Evolutionary conservation across 1,140 invertebrate genomes (phyloP), one percentile per base, ranked within the genome.

Genomic region (Micrasema longulum): DNA sequence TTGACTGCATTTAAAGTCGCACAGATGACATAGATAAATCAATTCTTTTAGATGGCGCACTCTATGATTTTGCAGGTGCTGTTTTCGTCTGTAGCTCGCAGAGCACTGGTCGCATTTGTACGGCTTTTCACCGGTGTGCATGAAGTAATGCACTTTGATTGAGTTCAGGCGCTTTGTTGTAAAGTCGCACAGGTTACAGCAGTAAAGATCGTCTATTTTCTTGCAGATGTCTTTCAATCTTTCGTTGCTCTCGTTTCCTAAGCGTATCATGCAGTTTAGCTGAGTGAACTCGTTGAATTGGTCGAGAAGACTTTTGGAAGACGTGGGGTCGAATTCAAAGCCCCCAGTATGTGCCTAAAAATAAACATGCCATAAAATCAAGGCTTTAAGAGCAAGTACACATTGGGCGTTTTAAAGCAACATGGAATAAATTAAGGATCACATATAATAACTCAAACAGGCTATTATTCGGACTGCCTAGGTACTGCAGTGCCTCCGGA

Each of bases 261-360:
- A 31, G 6, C 31, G 31, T 1, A 60, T 16, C 7, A 60, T 38
- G 14, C 35, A 18, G 55, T 60, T 60, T 7, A 38, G 55, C 16
- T 60, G n/a, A 14, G 7, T 60, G 35, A 38, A 60, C 22, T 60
- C 55, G 55, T 60, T 60, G 16, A 18, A 60, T 22, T 60, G 55
- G 11, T 60, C 55, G 16, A 60, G 31, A 7, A 60, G 55, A 20
- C 31, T 38, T 41, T 36, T 38, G 31, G 12, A 11, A 16, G 55
- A 60, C 1, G 31, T 16, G 0, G 35, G 14, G 35, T 60, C 55
- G 35, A 38, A 60, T 9, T 38, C 14, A 12, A 60, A 60, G 1
- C 35, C 31, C 4, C 50, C 50, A 0, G 50, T 53, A 31, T 53
- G 50, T 2, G 50, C 50, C 50, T 53, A 11, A n/a, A 53, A 53